These are phyloP conservation scores for Siniperca undulata DNA, from an alignment of 2,797 vertebrate species.

Conservation along the genomic window DNA sequence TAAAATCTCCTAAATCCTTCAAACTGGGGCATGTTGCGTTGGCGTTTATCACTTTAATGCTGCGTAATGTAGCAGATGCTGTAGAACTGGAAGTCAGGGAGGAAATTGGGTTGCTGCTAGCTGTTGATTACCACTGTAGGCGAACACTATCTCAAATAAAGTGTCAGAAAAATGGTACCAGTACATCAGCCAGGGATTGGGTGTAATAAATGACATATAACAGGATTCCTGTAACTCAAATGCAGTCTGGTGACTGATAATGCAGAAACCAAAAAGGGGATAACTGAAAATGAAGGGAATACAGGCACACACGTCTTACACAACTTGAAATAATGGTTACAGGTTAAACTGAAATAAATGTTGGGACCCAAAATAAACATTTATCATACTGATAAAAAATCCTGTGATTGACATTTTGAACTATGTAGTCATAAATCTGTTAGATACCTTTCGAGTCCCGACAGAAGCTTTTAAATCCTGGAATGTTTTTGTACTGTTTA, in stretches of 20 bases:
- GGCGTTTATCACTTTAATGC: constrained; percentile 55
- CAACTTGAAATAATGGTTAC: not conserved
- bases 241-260: constrained; percentile 15
- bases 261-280: not conserved
- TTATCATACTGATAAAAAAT: constrained; percentile 2
- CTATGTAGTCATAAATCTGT: constrained; percentile 3
- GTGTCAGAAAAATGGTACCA: constrained; percentile 25
- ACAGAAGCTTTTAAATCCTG: constrained; percentile 23
- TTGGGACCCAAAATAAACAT: not conserved
- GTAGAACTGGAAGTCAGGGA: constrained; percentile 39
- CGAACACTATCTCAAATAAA: constrained; percentile 24
- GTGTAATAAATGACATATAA: constrained; percentile 19
- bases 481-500: constrained; percentile 47
- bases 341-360: not conserved
- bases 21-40: constrained; percentile 57
- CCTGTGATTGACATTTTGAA: constrained; percentile 15
- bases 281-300: not conserved
- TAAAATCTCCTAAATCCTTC: constrained; percentile 71
- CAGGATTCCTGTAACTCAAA: constrained; percentile 30
- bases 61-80: constrained; percentile 41
- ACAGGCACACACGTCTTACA: constrained; percentile 26
- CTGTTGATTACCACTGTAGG: constrained; percentile 15
- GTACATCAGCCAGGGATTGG: constrained; percentile 17
- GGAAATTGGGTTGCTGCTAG: constrained; percentile 16
- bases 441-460: not conserved